Conservation (phyloP, 2,888 invertebrate species). For the Hydropsyche betteni region DNA sequence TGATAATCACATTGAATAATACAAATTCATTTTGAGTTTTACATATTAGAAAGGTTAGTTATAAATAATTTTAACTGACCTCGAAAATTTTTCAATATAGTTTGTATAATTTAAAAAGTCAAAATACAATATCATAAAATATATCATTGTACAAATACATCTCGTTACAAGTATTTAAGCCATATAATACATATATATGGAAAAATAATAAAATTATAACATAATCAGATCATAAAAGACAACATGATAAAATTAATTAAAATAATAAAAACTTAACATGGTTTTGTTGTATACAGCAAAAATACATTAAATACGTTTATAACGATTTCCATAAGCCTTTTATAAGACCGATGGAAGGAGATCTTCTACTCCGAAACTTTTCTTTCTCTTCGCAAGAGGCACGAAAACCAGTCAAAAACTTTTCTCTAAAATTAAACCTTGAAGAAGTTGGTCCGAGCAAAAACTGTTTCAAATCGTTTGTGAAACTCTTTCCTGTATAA, state of each 20-base stretch:
- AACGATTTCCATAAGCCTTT: slow-evolving; percentile 67
- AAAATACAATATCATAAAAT: slow-evolving; percentile 34
- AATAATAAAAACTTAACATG: slow-evolving; percentile 34
- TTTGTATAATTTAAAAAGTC: background rate
- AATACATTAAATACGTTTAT: slow-evolving; percentile 53
- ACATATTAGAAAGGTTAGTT: background rate
- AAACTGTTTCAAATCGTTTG: slow-evolving; percentile 65
- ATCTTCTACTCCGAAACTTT: slow-evolving; percentile 62
- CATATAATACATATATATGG: slow-evolving; percentile 7
- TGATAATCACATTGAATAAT: no score
- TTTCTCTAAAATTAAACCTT: slow-evolving; percentile 62
- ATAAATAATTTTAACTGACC: background rate
- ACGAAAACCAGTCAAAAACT: slow-evolving; percentile 62
- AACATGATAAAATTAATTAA: slow-evolving; percentile 30
- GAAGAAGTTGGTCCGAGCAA: slow-evolving; percentile 62
- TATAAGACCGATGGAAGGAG: slow-evolving; percentile 64
- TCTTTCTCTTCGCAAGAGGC: slow-evolving; percentile 58
- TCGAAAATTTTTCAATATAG: no score
- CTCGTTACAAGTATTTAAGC: background rate
- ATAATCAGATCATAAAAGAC: slow-evolving; percentile 28
- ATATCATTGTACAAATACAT: slow-evolving; percentile 25
- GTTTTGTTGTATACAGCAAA: slow-evolving; percentile 5
- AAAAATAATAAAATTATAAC: slow-evolving; percentile 24
- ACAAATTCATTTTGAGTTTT: no score
- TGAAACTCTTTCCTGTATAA: slow-evolving; percentile 65